A percentile compares a stretch with the other conserved stretches of the same genome.
Conservation (phyloP, 2,888 invertebrate species). For the Rhopalosiphum nymphaeae region DNA sequence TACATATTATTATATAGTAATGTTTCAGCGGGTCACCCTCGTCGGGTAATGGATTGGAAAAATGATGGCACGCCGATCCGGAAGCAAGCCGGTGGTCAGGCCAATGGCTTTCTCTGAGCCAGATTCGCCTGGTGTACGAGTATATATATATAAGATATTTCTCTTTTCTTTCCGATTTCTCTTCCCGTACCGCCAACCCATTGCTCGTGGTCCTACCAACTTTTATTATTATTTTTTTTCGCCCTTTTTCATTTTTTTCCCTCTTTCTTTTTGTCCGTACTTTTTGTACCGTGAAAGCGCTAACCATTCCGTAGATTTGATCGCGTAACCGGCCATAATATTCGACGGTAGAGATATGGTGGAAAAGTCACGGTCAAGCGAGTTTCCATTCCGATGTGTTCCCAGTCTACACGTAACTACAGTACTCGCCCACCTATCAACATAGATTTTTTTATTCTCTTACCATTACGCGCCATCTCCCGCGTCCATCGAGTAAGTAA, state of each 20-base stretch:
- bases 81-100: slow-evolving; percentile 30
- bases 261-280: slow-evolving; percentile 15
- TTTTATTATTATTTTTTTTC: slow-evolving; percentile 40
- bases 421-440: neutral
- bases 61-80: slow-evolving; percentile 35
- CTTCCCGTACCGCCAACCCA: neutral
- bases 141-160: neutral
- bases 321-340: neutral
- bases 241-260: neutral
- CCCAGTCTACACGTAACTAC: neutral
- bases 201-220: neutral
- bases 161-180: neutral
- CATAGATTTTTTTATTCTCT: neutral
- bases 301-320: slow-evolving; percentile 41
- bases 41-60: slow-evolving; percentile 56
- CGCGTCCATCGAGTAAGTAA: neutral
- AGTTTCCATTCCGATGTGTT: slow-evolving; percentile 11
- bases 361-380: slow-evolving; percentile 51
- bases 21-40: neutral
- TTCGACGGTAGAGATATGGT: no score
- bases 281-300: slow-evolving; percentile 25
- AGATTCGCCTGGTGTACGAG: neutral
- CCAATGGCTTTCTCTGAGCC: neutral
- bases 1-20: neutral
- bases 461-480: neutral